Percentiles rank a stretch among this genome's conserved stretches.
phyloP scores from a whole-genome alignment of 1,140 invertebrate genomes.

The Cotesia typhae region DNA sequence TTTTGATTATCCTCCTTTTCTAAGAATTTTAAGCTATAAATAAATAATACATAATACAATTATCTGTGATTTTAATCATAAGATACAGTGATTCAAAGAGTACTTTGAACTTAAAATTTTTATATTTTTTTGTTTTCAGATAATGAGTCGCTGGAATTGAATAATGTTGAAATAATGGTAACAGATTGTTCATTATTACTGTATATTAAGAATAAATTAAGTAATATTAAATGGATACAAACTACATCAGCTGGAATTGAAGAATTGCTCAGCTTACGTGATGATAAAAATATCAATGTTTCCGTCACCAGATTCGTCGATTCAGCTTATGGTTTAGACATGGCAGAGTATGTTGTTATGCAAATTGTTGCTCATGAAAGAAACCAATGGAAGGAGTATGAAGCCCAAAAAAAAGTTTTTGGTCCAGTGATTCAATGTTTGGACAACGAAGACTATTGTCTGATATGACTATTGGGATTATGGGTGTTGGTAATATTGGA shows the following conservation, averaged over 20 bases:
- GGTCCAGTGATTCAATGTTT: slow-evolving; percentile 57
- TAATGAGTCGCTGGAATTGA: slow-evolving; percentile 39
- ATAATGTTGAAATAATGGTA: slow-evolving; percentile 58
- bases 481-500: slow-evolving; percentile 67
- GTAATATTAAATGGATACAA: slow-evolving; percentile 63
- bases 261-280: slow-evolving; percentile 44
- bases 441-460: slow-evolving; percentile 54
- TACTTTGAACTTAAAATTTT: too few species aligned
- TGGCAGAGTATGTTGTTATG: slow-evolving; percentile 69
- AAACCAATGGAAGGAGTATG: slow-evolving; percentile 55
- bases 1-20: too few species aligned
- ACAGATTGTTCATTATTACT: slow-evolving; percentile 60
- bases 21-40: too few species aligned
- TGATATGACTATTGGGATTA: slow-evolving; percentile 65
- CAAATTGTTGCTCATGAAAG: slow-evolving; percentile 67
- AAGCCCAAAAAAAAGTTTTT: slow-evolving; percentile 59
- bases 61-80: too few species aligned
- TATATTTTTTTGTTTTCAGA: too few species aligned
- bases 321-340: slow-evolving; percentile 63
- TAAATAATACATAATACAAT: too few species aligned
- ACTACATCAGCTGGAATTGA: slow-evolving; percentile 67
- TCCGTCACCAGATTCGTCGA: slow-evolving; percentile 63
- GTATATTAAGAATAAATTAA: slow-evolving; percentile 55
- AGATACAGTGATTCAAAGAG: too few species aligned
- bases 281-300: slow-evolving; percentile 46